A percentile compares a stretch with the other conserved stretches of the same genome.
Evolutionary conservation across 2,113 vertebrate genomes (phyloP).

Genomic region (Syngnathoides biaculeatus): DNA sequence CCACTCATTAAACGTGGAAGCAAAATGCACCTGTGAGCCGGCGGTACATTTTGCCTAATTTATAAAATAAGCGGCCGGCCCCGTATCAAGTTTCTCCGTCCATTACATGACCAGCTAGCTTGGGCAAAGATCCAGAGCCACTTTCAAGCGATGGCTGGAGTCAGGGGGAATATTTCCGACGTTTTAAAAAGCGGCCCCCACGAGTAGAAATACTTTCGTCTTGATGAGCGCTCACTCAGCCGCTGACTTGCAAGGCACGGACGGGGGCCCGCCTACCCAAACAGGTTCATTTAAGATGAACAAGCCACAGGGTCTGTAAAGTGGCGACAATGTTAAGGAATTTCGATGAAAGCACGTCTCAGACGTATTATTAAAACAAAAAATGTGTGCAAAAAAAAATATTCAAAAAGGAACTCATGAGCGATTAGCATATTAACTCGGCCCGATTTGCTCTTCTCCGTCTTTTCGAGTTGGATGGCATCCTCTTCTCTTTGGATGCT

Average conservation of each 20-base stretch:
- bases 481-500: conserved; percentile 38
- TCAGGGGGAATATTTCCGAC: too few relatives aligned
- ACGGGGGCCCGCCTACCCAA: conserved; percentile 13
- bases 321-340: not conserved
- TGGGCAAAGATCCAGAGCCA: too few relatives aligned
- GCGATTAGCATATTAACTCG: conserved; percentile 66
- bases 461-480: conserved; percentile 19
- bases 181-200: too few relatives aligned
- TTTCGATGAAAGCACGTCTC: not conserved
- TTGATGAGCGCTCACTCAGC: conserved; percentile 1
- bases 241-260: not conserved
- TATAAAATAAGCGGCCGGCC: too few relatives aligned
- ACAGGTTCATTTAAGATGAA: conserved; percentile 3
- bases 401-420: conserved; percentile 9
- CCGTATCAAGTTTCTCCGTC: too few relatives aligned
- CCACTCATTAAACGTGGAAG: too few relatives aligned
- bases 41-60: too few relatives aligned
- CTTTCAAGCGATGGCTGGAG: too few relatives aligned
- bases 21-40: too few relatives aligned
- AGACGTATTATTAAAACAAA: not conserved
- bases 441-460: conserved; percentile 43
- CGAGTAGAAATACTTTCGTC: too few relatives aligned
- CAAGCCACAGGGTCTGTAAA: not conserved
- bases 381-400: not conserved
- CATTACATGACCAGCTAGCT: too few relatives aligned